Percentiles rank a stretch among this genome's conserved stretches.
Conservation (phyloP, 2,113 vertebrate genomes). For the Oncorhynchus mykiss region DNA sequence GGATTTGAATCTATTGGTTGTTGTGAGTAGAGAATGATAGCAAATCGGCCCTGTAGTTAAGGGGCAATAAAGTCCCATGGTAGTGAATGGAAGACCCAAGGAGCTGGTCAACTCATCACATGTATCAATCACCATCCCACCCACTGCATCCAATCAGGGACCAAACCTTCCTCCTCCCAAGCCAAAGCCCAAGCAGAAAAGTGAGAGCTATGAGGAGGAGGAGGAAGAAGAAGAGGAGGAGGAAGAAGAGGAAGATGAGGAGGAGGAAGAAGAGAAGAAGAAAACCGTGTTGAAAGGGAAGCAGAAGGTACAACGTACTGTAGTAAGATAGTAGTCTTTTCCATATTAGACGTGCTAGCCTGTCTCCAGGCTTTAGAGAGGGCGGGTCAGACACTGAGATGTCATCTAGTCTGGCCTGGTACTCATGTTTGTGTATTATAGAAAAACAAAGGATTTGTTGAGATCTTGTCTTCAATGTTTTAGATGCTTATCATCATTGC, state of each 20-base stretch:
- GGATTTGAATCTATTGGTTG: background rate
- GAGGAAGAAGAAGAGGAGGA: conserved; percentile 46
- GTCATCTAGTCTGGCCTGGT: no score
- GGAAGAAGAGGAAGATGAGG: conserved; percentile 36
- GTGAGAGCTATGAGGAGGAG: conserved; percentile 58
- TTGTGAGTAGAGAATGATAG: no score
- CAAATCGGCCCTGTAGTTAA: no score
- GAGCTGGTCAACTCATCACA: background rate
- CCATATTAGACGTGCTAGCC: background rate
- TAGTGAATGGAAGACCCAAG: background rate
- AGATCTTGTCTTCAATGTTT: background rate
- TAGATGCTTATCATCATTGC: background rate
- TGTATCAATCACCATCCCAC: background rate
- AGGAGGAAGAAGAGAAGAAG: conserved; percentile 34
- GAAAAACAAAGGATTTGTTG: no score
- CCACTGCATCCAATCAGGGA: conserved; percentile 55
- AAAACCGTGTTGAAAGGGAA: conserved; percentile 45
- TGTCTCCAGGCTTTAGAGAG: background rate
- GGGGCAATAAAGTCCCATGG: background rate
- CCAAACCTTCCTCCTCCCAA: conserved; percentile 28
- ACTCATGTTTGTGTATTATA: no score
- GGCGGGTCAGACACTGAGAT: no score
- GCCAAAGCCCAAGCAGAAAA: conserved; percentile 44
- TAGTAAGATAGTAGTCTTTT: background rate
- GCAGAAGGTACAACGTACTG: conserved; percentile 56